A percentile compares a stretch with the other conserved stretches of the same genome.
Conservation (phyloP, 1,140 invertebrate genomes). For the Ditylenchus dipsaci region DNA sequence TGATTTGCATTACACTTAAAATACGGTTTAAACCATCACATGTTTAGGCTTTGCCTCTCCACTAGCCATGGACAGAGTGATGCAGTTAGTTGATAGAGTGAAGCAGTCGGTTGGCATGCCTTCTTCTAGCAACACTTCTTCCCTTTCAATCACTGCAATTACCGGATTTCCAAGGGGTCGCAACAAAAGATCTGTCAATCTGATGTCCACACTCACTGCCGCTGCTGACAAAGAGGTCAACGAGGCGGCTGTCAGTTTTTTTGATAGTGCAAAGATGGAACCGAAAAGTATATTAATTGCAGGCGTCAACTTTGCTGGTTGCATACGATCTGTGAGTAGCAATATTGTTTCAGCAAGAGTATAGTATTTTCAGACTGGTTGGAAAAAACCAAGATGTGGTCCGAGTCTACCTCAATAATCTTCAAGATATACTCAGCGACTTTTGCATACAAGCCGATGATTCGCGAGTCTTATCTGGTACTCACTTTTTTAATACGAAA, state of each 20-base stretch:
- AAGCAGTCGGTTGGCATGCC: background rate
- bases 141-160: background rate
- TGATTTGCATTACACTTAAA: background rate
- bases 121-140: background rate
- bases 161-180: background rate
- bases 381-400: constrained; percentile 14
- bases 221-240: background rate
- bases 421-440: constrained; percentile 1
- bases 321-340: constrained; percentile 1
- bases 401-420: constrained; percentile 5
- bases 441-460: constrained; percentile 8
- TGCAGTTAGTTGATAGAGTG: background rate
- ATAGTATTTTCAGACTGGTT: background rate
- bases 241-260: background rate
- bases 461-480: background rate
- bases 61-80: background rate
- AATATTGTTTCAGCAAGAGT: too few species aligned
- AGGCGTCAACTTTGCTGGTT: constrained; percentile 6
- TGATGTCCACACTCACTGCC: background rate
- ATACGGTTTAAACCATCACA: background rate
- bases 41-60: background rate
- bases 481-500: too few species aligned
- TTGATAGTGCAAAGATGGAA: background rate
- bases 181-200: background rate
- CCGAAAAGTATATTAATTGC: background rate